These are phyloP conservation scores for Galendromus occidentalis DNA, from an alignment of 1,140 invertebrate species.

Conservation along the genomic window DNA sequence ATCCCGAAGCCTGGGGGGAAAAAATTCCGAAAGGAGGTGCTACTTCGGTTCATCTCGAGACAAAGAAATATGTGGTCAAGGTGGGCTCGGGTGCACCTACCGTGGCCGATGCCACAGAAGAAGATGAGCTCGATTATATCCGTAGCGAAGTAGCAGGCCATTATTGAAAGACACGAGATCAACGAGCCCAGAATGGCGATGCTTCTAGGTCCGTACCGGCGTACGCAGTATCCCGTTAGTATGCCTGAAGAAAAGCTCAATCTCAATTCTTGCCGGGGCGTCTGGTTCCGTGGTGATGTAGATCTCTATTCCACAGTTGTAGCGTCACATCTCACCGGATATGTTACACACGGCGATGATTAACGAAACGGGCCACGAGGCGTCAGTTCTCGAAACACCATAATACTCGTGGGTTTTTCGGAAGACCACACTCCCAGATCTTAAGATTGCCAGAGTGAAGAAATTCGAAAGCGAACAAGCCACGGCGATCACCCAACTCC, in stretches of 20 bases:
- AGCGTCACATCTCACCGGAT: background rate
- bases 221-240: background rate
- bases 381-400: background rate
- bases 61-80: no score
- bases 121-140: background rate
- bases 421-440: background rate
- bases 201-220: background rate
- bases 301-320: no score
- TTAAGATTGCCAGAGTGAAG: background rate
- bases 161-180: background rate
- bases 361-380: background rate
- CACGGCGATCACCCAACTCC: background rate
- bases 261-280: no score
- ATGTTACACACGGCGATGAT: background rate
- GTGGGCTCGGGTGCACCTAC: background rate
- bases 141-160: background rate
- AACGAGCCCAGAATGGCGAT: background rate
- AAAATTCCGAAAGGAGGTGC: background rate
- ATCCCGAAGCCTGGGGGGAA: background rate
- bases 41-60: no score
- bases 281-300: no score
- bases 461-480: background rate
- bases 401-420: background rate
- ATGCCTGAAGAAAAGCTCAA: background rate
- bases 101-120: background rate